phyloP scores from a whole-genome alignment of 2,797 vertebrate genomes.

The Galagoides demidoff region DNA sequence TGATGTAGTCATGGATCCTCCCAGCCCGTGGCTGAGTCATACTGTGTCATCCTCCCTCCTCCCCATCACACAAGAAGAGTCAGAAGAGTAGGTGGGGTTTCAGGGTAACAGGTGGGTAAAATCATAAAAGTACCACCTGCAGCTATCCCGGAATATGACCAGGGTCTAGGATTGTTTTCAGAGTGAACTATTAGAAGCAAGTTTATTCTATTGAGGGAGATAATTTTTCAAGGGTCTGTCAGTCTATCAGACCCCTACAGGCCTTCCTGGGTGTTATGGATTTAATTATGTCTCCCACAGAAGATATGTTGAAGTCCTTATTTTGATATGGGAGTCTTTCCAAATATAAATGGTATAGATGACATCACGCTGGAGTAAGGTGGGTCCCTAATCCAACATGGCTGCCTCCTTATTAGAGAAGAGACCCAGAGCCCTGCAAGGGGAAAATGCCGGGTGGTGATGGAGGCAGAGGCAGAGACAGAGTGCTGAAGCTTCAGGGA shows the following conservation, averaged over 20 bases:
- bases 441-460: neutral
- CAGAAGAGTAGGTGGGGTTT: neutral
- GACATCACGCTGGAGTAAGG: neutral
- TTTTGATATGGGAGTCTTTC: neutral
- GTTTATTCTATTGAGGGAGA: neutral
- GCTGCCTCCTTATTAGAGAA: neutral
- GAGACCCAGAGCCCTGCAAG: neutral
- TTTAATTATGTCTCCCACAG: neutral
- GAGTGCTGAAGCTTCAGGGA: neutral
- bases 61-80: neutral
- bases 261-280: neutral
- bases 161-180: neutral
- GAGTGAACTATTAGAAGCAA: neutral
- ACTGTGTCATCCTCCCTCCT: rapidly evolving
- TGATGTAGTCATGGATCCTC: neutral
- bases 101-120: neutral
- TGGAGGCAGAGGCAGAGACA: neutral
- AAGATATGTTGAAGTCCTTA: neutral
- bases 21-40: neutral
- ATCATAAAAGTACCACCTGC: neutral
- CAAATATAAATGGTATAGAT: neutral
- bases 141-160: neutral
- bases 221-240: neutral
- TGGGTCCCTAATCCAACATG: neutral
- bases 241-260: neutral